Evolutionary conservation across 2,113 vertebrate species (phyloP).

Genomic region (Anoura caudifer): DNA sequence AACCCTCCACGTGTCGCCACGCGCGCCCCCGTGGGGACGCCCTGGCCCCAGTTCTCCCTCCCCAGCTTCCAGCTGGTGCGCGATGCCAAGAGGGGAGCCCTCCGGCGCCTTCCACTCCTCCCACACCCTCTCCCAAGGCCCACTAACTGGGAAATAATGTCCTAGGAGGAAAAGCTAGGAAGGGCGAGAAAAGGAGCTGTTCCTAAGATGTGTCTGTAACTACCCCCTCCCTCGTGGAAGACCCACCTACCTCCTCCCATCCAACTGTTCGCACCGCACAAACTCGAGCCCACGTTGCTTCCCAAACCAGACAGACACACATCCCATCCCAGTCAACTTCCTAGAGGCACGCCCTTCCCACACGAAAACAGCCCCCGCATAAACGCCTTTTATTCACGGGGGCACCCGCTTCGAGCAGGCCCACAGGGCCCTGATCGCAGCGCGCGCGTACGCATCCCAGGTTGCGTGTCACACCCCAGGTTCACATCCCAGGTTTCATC

Average conservation of each 20-base stretch:
- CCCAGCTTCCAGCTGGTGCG: background rate
- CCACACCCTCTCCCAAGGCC: background rate
- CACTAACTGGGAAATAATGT: background rate
- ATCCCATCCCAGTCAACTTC: background rate
- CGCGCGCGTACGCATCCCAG: background rate
- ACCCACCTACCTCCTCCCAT: background rate
- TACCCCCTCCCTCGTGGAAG: background rate
- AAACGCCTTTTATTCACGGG: background rate
- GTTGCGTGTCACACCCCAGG: background rate
- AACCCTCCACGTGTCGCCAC: background rate
- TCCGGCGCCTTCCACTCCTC: background rate
- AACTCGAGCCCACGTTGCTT: background rate
- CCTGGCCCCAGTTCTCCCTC: background rate
- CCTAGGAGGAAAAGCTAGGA: background rate
- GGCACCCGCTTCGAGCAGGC: background rate
- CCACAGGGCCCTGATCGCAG: background rate
- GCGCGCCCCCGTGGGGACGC: background rate
- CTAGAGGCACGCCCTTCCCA: background rate
- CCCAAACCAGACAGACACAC: background rate
- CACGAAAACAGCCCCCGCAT: background rate
- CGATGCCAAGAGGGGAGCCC: background rate
- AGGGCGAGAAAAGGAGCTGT: background rate
- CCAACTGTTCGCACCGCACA: background rate
- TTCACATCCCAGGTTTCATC: conserved; percentile 21
- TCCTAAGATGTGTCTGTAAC: background rate